Conservation (phyloP, 2,888 invertebrate species). For the Mechanitis messenoides region DNA sequence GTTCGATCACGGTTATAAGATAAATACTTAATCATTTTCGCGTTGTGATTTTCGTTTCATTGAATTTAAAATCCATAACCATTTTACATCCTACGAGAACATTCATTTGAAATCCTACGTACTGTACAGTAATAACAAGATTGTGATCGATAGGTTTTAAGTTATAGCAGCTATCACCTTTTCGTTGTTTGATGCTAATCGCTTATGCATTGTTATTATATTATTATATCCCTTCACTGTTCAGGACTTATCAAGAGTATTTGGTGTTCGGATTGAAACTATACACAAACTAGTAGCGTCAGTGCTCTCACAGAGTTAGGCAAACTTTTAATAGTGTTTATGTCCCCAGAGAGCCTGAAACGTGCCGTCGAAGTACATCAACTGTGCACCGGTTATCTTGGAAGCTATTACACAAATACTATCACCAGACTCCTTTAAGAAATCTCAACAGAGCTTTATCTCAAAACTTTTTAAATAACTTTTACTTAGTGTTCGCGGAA, state of each 20-base stretch:
- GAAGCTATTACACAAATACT: slow-evolving; percentile 29
- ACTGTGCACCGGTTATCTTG: slow-evolving; percentile 32
- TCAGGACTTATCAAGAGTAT: slow-evolving; percentile 16
- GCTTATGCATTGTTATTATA: background rate
- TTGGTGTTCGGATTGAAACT: slow-evolving; percentile 24
- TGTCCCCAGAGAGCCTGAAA: slow-evolving; percentile 33
- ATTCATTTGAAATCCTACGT: too few relatives aligned
- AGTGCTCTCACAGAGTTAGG: slow-evolving; percentile 51
- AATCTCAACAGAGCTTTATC: slow-evolving; percentile 21
- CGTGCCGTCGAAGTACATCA: slow-evolving; percentile 32
- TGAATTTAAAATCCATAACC: too few relatives aligned
- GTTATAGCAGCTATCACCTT: too few relatives aligned
- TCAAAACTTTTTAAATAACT: slow-evolving; percentile 18
- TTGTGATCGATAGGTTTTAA: too few relatives aligned
- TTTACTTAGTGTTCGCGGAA: slow-evolving; percentile 9
- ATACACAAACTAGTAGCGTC: slow-evolving; percentile 59
- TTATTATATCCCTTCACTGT: slow-evolving; percentile 5
- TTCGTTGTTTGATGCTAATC: background rate
- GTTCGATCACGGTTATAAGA: too few relatives aligned
- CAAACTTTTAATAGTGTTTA: slow-evolving; percentile 71
- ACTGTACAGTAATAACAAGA: too few relatives aligned
- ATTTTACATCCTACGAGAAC: too few relatives aligned
- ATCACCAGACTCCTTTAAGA: slow-evolving; percentile 16
- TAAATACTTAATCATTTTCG: too few relatives aligned
- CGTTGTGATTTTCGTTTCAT: too few relatives aligned